phyloP scores from a whole-genome alignment of 2,888 invertebrate species.

The Nemoura dubitans region DNA sequence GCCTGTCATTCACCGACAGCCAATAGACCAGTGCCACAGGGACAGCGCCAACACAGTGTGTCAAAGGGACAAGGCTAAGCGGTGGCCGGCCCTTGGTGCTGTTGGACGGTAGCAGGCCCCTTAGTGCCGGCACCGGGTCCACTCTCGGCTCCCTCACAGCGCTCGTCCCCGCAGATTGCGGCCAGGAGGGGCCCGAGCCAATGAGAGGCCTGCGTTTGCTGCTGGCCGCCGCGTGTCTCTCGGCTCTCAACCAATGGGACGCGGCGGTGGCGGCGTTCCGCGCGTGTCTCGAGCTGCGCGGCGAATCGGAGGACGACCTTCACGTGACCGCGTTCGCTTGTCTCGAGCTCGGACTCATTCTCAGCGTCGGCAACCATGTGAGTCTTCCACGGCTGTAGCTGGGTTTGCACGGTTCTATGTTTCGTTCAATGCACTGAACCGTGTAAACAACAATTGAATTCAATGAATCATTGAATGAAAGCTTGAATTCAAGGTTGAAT shows the following conservation, averaged over 20 bases:
- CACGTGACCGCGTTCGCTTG: slow-evolving; percentile 73
- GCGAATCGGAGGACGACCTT: slow-evolving; percentile 54
- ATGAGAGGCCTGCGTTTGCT: slow-evolving; percentile 66
- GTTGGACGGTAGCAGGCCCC: no score
- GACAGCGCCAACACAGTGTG: not conserved
- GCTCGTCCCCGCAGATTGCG: slow-evolving; percentile 43
- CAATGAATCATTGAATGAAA: no score
- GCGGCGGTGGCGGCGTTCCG: slow-evolving; percentile 59
- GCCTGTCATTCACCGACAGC: no score
- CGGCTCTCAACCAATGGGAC: slow-evolving; percentile 59
- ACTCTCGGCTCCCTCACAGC: not conserved
- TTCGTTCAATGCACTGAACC: no score
- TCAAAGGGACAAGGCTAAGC: no score
- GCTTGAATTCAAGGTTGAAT: no score
- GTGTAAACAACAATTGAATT: no score
- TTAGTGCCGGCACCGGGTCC: no score
- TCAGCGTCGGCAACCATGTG: slow-evolving; percentile 52
- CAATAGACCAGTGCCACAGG: not conserved
- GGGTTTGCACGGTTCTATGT: no score
- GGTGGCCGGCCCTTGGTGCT: no score
- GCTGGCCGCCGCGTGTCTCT: slow-evolving; percentile 64
- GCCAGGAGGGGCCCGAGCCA: slow-evolving; percentile 60
- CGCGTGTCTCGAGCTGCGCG: slow-evolving; percentile 58
- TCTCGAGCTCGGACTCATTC: slow-evolving; percentile 69
- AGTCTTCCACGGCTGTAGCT: no score